Evolutionary conservation across 2,113 vertebrate genomes (phyloP).

Genomic region (Delphinus delphis): DNA sequence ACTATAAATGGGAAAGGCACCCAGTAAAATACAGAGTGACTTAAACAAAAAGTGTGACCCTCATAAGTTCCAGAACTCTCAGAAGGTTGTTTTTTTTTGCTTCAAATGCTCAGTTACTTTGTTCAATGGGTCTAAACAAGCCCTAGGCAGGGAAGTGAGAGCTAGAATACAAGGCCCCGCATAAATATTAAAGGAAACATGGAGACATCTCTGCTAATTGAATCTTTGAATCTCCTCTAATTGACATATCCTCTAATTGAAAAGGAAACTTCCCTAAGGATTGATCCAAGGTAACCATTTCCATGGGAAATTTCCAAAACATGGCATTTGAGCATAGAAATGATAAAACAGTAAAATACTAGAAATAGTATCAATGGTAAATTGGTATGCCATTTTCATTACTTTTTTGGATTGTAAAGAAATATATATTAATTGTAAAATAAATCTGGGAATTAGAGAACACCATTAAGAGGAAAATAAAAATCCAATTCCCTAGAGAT

Average conservation of each 20-base stretch:
- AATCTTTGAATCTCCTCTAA: background rate
- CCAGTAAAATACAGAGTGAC: background rate
- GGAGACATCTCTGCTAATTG: background rate
- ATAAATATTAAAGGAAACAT: background rate
- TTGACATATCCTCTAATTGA: background rate
- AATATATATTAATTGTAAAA: background rate
- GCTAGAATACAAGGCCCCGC: background rate
- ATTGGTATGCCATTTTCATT: background rate
- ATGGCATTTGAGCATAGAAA: background rate
- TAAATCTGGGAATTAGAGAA: background rate
- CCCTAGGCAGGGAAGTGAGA: background rate
- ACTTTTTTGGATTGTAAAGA: background rate
- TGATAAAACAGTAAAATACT: background rate
- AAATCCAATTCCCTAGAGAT: background rate
- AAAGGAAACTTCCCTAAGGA: background rate
- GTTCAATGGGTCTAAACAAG: background rate
- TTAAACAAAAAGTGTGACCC: background rate
- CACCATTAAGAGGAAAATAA: background rate
- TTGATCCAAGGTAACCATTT: background rate
- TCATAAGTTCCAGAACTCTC: background rate
- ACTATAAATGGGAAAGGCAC: background rate
- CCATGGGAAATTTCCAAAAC: background rate
- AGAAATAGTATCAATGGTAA: background rate
- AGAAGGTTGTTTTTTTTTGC: background rate
- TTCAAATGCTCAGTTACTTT: background rate